Base-by-base conservation (phyloP, 2,888 invertebrate species). In the Sthenelais limicola region DNA sequence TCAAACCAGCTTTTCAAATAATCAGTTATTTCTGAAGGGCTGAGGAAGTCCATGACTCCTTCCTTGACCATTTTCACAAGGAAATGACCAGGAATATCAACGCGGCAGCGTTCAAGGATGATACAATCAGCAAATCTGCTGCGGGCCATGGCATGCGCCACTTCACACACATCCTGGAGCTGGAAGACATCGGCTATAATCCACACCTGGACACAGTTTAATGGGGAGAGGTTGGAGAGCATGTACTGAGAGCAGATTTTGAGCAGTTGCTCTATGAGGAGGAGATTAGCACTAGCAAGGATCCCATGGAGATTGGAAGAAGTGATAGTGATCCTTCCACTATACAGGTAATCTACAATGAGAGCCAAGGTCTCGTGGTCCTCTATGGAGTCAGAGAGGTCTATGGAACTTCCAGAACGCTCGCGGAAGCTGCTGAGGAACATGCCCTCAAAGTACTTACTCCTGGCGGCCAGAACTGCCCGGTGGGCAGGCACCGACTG, bases 391-490 rank as follows among this genome's bases (percentile, higher is more conserved):
- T 52, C 21, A 15, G 52, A 52, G 9, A 52, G 15, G 52, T 52
- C 52, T 24, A 52, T 12, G 30, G 21, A 5, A 52, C 12, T 15
- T 30, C 30, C 52, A 12, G 15, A 28, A 12, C 52, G 24, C 26
- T 52, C 52, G 4, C 52, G 24, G 52, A 52, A 52, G 26, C 26
- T 30, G 15, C 52, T 30, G 24, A 28, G 28, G 30, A 52, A 52
- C 52, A 52, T 52, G 28, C 52, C 30, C 21, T 30, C 30, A 21
- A 52, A 52, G 52, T 52, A 52, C 3, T 24, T 26, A 24, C 52
- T 52, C 28, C 28, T 28, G 12, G 52, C 52, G 15, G 52, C 52
- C 21, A 52, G 52, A 5, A 52, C 52, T 24, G 26, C 52, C 21
- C 52, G 15, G 52, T 52, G 52, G 15, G 52, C 52, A 3, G 52